Evolutionary conservation across 2,797 vertebrate genomes (phyloP), one percentile per base, ranked within the genome.

Genomic region (Artibeus lituratus): DNA sequence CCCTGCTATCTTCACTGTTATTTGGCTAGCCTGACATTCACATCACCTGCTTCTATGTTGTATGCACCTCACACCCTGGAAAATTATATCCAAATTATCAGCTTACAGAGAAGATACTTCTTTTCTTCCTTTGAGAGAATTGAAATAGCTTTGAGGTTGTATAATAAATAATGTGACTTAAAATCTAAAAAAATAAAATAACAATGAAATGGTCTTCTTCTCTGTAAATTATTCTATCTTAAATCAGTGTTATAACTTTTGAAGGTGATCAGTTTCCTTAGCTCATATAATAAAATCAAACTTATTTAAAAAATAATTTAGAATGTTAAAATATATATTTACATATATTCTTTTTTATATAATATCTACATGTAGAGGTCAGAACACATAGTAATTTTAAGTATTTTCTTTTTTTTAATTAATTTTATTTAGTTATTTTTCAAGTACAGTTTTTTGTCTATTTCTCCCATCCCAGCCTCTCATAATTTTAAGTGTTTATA

Each of bases 61-160:
- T 32, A 26, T 42, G 10, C 2, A 10, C 9, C 80, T 89, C 22
- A 22, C 19, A 39, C n/a, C 3, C 11, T 2, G 4, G 24, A 14
- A 77, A 70, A 53, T 42, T 4, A 82, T 78, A 93, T 91, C 19
- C 29, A 73, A 44, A 19, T 82, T 65, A 29, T 42, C 78, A 70
- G 1, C 19, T 83, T 81, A 10, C 21, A 19, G 22, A 96, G 18
- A 19, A 39, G 21, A 81, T 19, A 2, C 4, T 89, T 73, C 1
- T 9, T 78, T 89, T 19, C 5, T 84, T 78, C 86, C 57, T 19
- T 72, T 65, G 19, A 4, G 9, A 24, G 77, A 72, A 86, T 19
- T 44, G 3, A 90, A 83, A 87, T 90, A 53, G 16, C 80, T 84
- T 95, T 69, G 96, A 86, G 22, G 78, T 91, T 59, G 39, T 39